Evolutionary conservation across 1,140 invertebrate species (phyloP).

Genomic region (Lepidostoma basale): DNA sequence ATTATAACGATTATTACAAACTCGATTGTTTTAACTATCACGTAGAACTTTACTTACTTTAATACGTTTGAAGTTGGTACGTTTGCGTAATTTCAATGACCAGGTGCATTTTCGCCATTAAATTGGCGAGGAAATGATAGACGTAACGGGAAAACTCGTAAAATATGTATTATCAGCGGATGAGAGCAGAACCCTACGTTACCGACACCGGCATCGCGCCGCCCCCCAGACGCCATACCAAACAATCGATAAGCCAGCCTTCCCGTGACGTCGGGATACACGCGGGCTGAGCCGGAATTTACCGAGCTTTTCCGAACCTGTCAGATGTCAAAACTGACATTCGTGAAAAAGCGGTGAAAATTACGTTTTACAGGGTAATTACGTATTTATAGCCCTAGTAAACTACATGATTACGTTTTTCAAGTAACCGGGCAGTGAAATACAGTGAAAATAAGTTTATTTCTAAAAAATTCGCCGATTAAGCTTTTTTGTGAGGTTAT

Average conservation of each 20-base stretch:
- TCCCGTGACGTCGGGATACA: constrained; percentile 28
- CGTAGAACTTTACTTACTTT: no score
- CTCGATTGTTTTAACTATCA: no score
- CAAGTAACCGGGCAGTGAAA: neutral
- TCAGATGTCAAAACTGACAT: constrained; percentile 47
- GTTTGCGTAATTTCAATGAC: no score
- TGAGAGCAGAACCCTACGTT: constrained; percentile 23
- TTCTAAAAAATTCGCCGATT: neutral
- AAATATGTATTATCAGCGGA: neutral
- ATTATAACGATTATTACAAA: no score
- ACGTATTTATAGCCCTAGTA: neutral
- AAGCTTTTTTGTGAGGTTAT: constrained; percentile 36
- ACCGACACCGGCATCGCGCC: constrained; percentile 38
- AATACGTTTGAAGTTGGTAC: no score
- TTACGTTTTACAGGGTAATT: constrained; percentile 8
- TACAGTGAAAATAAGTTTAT: neutral
- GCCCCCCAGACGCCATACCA: constrained; percentile 20
- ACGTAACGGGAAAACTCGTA: neutral
- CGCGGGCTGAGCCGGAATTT: constrained; percentile 20
- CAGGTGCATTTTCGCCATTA: no score
- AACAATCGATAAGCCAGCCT: constrained; percentile 38
- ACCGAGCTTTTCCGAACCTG: constrained; percentile 25
- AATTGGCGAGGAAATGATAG: no score
- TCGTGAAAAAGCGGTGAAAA: constrained; percentile 35
- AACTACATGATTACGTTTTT: neutral